Evolutionary conservation across 2,888 invertebrate species (phyloP).

Genomic region (Arctia plantaginis): DNA sequence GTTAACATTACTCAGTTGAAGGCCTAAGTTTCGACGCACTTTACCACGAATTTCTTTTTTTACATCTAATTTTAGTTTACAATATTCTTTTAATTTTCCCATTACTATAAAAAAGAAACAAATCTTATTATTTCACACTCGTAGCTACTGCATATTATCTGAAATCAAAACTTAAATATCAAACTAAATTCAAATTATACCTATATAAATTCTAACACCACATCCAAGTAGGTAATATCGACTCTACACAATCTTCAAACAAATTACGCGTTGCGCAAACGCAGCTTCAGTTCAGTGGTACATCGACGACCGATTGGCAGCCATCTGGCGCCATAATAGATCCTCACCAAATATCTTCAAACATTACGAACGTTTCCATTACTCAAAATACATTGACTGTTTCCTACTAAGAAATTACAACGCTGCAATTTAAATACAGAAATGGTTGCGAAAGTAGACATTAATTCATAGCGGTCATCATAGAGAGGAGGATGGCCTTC

Average conservation of each 20-base stretch:
- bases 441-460: conserved; percentile 23
- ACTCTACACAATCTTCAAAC: conserved; percentile 50
- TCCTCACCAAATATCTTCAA: conserved; percentile 25
- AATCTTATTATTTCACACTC: background rate
- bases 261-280: conserved; percentile 62
- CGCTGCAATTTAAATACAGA: background rate
- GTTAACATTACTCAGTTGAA: background rate
- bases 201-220: background rate
- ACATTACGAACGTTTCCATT: conserved; percentile 17
- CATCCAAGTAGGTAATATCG: conserved; percentile 34
- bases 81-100: too few species aligned
- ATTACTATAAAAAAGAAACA: background rate
- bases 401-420: conserved; percentile 12
- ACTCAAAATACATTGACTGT: conserved; percentile 27
- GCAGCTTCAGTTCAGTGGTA: conserved; percentile 61
- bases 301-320: conserved; percentile 61
- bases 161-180: background rate
- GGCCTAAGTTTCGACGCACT: background rate
- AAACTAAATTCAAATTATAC: background rate
- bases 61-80: too few species aligned
- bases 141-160: background rate
- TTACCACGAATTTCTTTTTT: too few species aligned
- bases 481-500: conserved; percentile 36
- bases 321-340: conserved; percentile 65
- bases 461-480: conserved; percentile 13